Base-by-base conservation (phyloP, 2,113 vertebrate species). In the Murina feae region DNA sequence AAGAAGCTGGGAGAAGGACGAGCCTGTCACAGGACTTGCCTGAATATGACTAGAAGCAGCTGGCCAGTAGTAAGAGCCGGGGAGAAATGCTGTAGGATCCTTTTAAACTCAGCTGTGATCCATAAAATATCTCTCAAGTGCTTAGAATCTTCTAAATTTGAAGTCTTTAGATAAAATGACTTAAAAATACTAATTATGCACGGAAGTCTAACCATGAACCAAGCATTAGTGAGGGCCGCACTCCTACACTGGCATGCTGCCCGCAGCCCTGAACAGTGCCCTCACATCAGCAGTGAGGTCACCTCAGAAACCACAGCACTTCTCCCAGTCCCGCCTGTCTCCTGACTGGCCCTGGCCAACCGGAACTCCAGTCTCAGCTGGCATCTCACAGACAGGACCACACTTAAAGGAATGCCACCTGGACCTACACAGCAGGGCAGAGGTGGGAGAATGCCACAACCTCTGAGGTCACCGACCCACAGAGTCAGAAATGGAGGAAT, bases 181-280 rank as follows among this genome's bases (percentile, higher is more conserved):
- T 96, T 93, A 66, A 97, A 96, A 97, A 97, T 91, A 97, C 90
- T 97, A 97, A 95, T 95, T 96, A 93, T 71, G 88, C 80, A 95
- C 13, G 35, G 85, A 92, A 97, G 82, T 96, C 92, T 95, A 96
- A 98, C 96, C 95, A 96, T 17, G 1, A 96, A 95, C 81, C 21
- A 63, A 96, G 86, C 55, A 0, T 47, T 93, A 97, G 81, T 47
- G 91, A 97, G 95, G 90, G 92, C 93, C 69, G 90, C 0, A 44
- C 16, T 81, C 81, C 88, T 90, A 93, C 60, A 0, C 25, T 97
- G 97, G 95, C 78, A 13, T 14, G 25, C 94, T 63, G 88, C 96
- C 97, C 71, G 49, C 76, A 87, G 85, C 93, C 89, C 89, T 51
- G 58, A 93, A 68, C 1, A 1, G 72, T 93, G 55, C 53, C 92